Evolutionary conservation across 2,113 vertebrate genomes (phyloP).

Genomic region (Otolemur garnettii): DNA sequence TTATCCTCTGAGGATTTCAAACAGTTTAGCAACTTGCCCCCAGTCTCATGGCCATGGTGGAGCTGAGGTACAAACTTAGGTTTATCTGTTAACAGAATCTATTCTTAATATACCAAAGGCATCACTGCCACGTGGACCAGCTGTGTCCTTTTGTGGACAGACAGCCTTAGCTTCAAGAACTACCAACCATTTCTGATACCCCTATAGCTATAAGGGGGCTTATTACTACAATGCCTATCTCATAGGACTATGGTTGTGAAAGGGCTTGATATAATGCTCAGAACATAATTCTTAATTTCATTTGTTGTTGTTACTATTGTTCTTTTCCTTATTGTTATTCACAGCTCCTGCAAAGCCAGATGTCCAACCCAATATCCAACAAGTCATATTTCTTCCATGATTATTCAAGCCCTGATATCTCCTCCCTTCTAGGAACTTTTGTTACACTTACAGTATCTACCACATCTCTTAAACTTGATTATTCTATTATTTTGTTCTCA

Average conservation of each 20-base stretch:
- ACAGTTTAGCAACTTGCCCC: background rate
- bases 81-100: background rate
- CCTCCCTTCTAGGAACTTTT: background rate
- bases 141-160: background rate
- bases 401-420: background rate
- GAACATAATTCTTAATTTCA: background rate
- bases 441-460: background rate
- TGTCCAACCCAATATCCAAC: background rate
- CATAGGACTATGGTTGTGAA: background rate
- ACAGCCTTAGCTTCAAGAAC: background rate
- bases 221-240: background rate
- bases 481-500: background rate
- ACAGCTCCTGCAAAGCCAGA: background rate
- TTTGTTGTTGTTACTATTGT: background rate
- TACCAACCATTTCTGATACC: background rate
- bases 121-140: background rate
- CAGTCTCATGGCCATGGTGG: background rate
- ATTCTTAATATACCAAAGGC: background rate
- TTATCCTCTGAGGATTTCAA: background rate
- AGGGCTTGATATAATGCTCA: background rate
- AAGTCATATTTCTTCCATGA: background rate
- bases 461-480: background rate
- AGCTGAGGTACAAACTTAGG: background rate
- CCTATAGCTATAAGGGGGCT: background rate
- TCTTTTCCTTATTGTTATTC: background rate